Base-by-base conservation (phyloP, 2,113 vertebrate genomes). In the Cavia aperea region DNA sequence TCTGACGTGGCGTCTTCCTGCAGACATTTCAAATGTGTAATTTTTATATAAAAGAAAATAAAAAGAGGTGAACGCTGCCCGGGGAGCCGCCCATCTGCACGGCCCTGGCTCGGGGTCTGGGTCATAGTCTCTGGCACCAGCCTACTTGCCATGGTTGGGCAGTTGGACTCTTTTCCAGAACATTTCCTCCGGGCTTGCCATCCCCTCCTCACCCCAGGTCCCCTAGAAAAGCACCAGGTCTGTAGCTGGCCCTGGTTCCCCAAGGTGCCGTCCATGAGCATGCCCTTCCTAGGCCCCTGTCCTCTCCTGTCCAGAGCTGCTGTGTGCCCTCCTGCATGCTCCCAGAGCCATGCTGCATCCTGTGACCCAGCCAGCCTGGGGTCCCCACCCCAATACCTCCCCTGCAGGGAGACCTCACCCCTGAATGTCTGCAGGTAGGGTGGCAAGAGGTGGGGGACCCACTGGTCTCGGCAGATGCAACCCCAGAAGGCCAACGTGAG, bases 11-110 rank as follows among this genome's bases (percentile, higher is more conserved):
- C 95, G 84, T 91, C 97, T 94, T 94, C 97, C 97, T 89, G 95
- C 95, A 0, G 93, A 96, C 96, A 84, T 96, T 97, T 97, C 97
- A 97, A 92, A 95, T 86, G 93, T 97, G 98, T 98, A 97, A 96
- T 96, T 97, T 98, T 98, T 98, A 86, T 98, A 97, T 94, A 60
- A 92, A 95, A 97, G 95, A 72, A 95, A 66, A 98, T 56, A 98
- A 97, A 98, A 98, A 97, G 87, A 43, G 33, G 1, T 83, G 66
- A 95, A 94, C 95, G 4, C 96, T 0, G 51, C 83, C 96, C 96
- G 87, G 60, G 1, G 86, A 12, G 9, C 29, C 29, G 9, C 13
- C 73, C 29, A 26, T 14, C 39, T 5, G 39, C 14, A 1, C 13
- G 5, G 11, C 29, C n/a, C 4, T 14, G 36, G 5, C 31, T 26